Conservation (phyloP, 1,140 invertebrate genomes). For the Gonioctena quinquepunctata region DNA sequence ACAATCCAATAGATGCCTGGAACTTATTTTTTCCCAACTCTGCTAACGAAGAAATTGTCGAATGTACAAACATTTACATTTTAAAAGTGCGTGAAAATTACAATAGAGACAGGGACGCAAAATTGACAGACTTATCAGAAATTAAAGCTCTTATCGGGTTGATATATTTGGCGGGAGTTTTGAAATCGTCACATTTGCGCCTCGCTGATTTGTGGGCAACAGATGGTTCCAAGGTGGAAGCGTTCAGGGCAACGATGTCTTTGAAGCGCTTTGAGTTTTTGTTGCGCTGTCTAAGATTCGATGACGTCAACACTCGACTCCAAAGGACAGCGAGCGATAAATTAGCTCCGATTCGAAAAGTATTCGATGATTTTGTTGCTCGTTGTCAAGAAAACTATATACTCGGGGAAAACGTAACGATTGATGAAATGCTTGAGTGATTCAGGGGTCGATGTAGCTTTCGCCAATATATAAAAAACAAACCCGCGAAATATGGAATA, state of each 20-base stretch:
- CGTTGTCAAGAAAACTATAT: background rate
- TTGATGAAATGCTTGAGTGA: background rate
- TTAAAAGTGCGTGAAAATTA: too few species aligned
- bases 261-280: conserved; percentile 10
- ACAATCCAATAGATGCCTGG: too few species aligned
- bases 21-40: too few species aligned
- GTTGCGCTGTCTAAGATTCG: conserved; percentile 13
- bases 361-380: background rate
- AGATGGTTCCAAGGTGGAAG: background rate
- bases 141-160: background rate
- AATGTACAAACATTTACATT: too few species aligned
- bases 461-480: too few species aligned
- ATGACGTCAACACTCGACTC: background rate
- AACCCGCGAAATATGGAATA: conserved; percentile 5
- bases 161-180: background rate
- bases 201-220: background rate
- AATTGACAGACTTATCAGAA: too few species aligned
- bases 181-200: background rate
- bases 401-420: conserved; percentile 5
- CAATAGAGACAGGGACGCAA: too few species aligned
- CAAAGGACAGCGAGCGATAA: background rate
- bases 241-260: conserved; percentile 3
- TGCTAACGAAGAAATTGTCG: too few species aligned
- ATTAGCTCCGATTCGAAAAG: background rate
- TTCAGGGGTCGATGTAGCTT: conserved; percentile 7